Percentiles rank a stretch among this genome's conserved stretches.
These are phyloP conservation scores for Phaetusa simplex DNA, from an alignment of 2,113 vertebrate species.

Conservation along the genomic window DNA sequence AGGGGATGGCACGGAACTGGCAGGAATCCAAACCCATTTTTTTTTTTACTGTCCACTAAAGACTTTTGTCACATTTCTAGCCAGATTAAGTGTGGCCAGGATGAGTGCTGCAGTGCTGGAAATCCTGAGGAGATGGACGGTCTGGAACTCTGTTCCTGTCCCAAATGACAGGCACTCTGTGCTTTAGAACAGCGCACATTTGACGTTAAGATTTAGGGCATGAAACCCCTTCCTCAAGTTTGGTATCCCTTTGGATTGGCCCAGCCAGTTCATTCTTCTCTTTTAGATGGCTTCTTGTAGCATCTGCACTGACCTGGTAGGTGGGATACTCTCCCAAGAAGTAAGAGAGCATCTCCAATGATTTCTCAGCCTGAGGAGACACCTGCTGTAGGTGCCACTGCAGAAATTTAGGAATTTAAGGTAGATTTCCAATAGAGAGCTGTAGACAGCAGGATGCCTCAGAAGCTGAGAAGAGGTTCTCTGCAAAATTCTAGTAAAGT, in stretches of 20 bases:
- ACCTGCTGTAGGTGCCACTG: background rate
- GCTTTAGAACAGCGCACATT: background rate
- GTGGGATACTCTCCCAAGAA: background rate
- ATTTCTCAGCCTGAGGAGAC: background rate
- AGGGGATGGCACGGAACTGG: background rate
- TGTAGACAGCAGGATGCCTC: background rate
- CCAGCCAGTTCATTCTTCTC: background rate
- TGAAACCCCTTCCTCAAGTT: background rate
- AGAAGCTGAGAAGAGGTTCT: background rate
- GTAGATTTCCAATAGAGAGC: background rate
- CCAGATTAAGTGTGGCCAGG: background rate
- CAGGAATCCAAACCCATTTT: background rate
- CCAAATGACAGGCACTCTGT: background rate
- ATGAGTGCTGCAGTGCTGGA: background rate
- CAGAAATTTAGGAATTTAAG: background rate
- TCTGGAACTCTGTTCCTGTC: background rate
- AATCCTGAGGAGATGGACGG: background rate
- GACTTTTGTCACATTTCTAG: background rate
- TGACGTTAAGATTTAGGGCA: background rate
- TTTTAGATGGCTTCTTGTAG: background rate
- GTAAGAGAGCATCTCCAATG: fast-evolving
- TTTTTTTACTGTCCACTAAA: background rate
- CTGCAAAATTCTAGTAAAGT: background rate
- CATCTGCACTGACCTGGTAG: background rate
- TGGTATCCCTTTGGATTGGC: background rate